Conservation (phyloP, 2,797 vertebrate genomes). For the Crenichthys baileyi region DNA sequence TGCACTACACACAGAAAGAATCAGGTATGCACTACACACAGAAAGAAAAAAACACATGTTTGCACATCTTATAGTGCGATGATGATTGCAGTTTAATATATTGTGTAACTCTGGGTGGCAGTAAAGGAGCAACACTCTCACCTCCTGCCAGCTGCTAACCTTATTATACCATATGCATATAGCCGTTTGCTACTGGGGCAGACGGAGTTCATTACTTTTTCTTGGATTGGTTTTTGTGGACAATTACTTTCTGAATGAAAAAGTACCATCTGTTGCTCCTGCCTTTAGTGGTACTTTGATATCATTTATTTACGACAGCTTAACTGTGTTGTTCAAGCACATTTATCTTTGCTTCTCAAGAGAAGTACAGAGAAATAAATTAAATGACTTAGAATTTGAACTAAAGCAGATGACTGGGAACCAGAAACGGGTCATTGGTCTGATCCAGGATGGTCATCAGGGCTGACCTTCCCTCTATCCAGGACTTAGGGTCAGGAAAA, state of each 20-base stretch:
- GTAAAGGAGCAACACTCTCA: neutral
- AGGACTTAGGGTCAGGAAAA: no score
- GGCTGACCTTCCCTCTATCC: no score
- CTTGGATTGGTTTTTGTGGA: neutral
- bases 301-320: no score
- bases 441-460: no score
- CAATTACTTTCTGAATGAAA: neutral
- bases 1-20: neutral
- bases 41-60: neutral
- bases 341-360: neutral
- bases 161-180: neutral
- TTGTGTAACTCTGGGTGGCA: neutral
- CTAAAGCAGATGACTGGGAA: no score
- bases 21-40: constrained; percentile 83
- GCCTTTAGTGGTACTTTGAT: no score
- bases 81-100: no score
- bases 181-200: neutral
- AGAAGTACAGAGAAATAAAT: no score
- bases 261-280: no score
- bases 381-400: no score
- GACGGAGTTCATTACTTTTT: neutral
- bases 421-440: no score
- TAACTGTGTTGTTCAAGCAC: no score
- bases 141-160: neutral
- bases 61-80: neutral